Evolutionary conservation across 1,140 invertebrate genomes (phyloP).

Genomic region (Zaprionus ornatus): DNA sequence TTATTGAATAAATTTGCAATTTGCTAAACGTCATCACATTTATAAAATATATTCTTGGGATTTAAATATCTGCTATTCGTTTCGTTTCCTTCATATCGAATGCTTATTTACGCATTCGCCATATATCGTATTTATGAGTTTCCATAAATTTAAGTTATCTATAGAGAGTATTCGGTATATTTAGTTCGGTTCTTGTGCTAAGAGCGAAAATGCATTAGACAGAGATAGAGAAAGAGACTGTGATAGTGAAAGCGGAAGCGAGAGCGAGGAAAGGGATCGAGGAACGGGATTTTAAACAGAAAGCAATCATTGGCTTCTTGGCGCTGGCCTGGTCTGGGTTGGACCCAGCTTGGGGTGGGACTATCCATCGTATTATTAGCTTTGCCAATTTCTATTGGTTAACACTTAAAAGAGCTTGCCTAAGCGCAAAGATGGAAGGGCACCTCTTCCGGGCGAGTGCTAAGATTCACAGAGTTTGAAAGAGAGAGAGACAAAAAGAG

Average conservation of each 20-base stretch:
- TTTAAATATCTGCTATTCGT: conserved; percentile 3
- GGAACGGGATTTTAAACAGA: not conserved
- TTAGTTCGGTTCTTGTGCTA: conserved; percentile 4
- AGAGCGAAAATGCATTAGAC: not conserved
- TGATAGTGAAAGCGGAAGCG: not conserved
- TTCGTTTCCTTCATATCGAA: conserved; percentile 10
- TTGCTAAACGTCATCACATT: conserved; percentile 66
- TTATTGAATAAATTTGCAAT: conserved; percentile 48
- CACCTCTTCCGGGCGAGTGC: conserved; percentile 13
- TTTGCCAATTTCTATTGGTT: conserved; percentile 25
- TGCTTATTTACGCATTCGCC: conserved; percentile 15
- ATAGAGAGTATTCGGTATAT: conserved; percentile 4
- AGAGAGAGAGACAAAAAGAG: conserved; percentile 3
- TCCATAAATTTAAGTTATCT: conserved; percentile 3
- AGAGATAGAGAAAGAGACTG: not conserved
- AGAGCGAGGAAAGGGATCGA: not conserved
- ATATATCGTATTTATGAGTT: conserved; percentile 41
- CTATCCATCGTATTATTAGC: conserved; percentile 22
- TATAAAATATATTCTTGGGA: conserved; percentile 60
- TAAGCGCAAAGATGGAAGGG: conserved; percentile 11
- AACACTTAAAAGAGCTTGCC: conserved; percentile 11
- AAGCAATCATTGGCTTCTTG: not conserved
- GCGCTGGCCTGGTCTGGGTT: conserved; percentile 7
- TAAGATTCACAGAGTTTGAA: not conserved
- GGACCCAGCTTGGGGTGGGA: conserved; percentile 14